Evolutionary conservation across 2,888 invertebrate genomes (phyloP).

Genomic region (Micropterix aruncella): DNA sequence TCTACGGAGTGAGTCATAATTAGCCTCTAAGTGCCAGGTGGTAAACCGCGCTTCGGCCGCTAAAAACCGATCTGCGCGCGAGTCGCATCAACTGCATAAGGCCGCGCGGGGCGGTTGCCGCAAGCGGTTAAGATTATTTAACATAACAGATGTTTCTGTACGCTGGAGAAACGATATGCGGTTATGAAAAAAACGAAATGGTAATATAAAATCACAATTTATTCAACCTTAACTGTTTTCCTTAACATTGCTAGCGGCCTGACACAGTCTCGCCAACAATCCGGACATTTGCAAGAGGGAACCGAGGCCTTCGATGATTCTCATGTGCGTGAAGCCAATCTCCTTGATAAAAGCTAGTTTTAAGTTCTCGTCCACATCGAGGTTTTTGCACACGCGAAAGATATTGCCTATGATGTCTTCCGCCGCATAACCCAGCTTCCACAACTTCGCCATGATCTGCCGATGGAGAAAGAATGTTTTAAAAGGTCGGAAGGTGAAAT

Average conservation of each 20-base stretch:
- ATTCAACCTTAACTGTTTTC: background rate
- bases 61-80: too few relatives aligned
- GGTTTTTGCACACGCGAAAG: slow-evolving; percentile 84
- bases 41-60: too few relatives aligned
- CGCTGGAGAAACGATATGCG: too few relatives aligned
- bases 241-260: slow-evolving; percentile 16
- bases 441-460: slow-evolving; percentile 72
- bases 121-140: too few relatives aligned
- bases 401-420: slow-evolving; percentile 95
- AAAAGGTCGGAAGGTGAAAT: slow-evolving; percentile 2
- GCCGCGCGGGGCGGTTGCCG: too few relatives aligned
- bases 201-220: background rate
- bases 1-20: too few relatives aligned
- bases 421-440: slow-evolving; percentile 89
- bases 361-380: slow-evolving; percentile 65
- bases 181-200: background rate
- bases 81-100: too few relatives aligned
- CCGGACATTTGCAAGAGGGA: slow-evolving; percentile 85
- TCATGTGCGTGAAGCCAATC: slow-evolving; percentile 82
- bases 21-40: too few relatives aligned
- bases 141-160: too few relatives aligned
- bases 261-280: slow-evolving; percentile 72
- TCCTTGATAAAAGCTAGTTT: slow-evolving; percentile 81
- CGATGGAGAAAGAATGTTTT: slow-evolving; percentile 12
- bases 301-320: slow-evolving; percentile 77